Conservation (phyloP, 2,888 invertebrate species). For the Ichneumon xanthorius region DNA sequence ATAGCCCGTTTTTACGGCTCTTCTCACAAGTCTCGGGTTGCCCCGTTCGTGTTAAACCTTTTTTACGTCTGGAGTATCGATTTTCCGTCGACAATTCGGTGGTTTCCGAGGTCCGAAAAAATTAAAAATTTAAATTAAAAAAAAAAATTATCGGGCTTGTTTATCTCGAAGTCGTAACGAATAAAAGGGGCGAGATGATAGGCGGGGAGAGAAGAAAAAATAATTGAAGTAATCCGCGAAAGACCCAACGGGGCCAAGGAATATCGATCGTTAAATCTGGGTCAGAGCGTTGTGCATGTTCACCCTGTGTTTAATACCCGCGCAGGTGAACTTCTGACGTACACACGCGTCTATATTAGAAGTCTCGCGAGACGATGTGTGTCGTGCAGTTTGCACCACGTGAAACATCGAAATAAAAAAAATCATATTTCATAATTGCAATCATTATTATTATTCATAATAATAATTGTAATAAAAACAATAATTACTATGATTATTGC, state of each 20-base stretch:
- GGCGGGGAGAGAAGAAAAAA: background rate
- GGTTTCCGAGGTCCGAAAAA: background rate
- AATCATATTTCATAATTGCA: background rate
- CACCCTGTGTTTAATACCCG: constrained; percentile 49
- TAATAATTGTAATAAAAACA: background rate
- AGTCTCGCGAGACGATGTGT: constrained; percentile 1
- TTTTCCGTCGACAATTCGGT: constrained; percentile 16
- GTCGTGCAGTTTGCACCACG: background rate
- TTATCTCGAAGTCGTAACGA: background rate
- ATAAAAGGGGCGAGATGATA: background rate
- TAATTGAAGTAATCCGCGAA: constrained; percentile 57
- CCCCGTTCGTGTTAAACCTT: background rate
- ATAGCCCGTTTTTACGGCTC: constrained; percentile 30
- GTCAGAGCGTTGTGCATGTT: constrained; percentile 79
- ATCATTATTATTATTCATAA: background rate
- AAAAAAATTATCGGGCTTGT: background rate
- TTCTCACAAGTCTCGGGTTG: constrained; percentile 46
- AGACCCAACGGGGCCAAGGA: constrained; percentile 82
- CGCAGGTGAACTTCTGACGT: constrained; percentile 34
- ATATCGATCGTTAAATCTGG: constrained; percentile 82
- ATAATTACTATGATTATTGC: background rate
- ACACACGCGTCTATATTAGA: background rate
- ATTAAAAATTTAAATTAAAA: background rate
- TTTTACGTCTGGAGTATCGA: constrained; percentile 37
- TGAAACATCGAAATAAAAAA: background rate